A percentile compares a stretch with the other conserved stretches of the same genome.
Conservation (phyloP, 2,888 invertebrate species). For the Eupeodes luniger region DNA sequence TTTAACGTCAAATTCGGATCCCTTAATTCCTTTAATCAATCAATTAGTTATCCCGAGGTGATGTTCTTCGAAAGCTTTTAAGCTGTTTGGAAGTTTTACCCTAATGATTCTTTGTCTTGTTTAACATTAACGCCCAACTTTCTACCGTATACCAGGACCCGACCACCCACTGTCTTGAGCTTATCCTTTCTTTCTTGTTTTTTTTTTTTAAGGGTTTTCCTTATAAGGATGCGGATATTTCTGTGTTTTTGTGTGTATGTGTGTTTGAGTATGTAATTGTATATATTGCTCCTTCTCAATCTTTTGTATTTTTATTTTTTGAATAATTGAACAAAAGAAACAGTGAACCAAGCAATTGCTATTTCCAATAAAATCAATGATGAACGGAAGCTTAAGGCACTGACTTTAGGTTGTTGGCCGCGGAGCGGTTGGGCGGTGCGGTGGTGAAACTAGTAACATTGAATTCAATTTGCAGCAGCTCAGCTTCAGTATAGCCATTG, state of each 20-base stretch:
- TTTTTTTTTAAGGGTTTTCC: background rate
- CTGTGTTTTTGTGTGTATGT: background rate
- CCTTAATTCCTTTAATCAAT: slow-evolving; percentile 74
- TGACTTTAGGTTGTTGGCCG: slow-evolving; percentile 35
- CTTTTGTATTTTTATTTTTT: slow-evolving; percentile 40
- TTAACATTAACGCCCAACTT: background rate
- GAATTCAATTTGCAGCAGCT: slow-evolving; percentile 63
- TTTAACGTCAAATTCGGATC: slow-evolving; percentile 64
- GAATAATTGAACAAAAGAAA: slow-evolving; percentile 64
- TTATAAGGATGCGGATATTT: background rate
- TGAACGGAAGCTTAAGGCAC: slow-evolving; percentile 64
- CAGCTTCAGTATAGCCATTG: slow-evolving; percentile 31
- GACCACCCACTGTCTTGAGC: slow-evolving; percentile 15
- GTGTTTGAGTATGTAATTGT: background rate
- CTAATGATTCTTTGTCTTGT: slow-evolving; percentile 56
- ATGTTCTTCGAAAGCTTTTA: slow-evolving; percentile 71
- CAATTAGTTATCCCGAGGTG: slow-evolving; percentile 75
- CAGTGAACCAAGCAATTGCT: slow-evolving; percentile 54
- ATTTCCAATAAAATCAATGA: slow-evolving; percentile 70
- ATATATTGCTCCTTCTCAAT: background rate
- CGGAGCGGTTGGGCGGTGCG: background rate
- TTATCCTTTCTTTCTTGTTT: slow-evolving; percentile 8
- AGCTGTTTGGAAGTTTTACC: slow-evolving; percentile 61
- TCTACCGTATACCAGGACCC: background rate
- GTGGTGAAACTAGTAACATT: background rate